These are phyloP conservation scores for Tadarida brasiliensis DNA, from an alignment of 2,797 vertebrate species.

Conservation along the genomic window DNA sequence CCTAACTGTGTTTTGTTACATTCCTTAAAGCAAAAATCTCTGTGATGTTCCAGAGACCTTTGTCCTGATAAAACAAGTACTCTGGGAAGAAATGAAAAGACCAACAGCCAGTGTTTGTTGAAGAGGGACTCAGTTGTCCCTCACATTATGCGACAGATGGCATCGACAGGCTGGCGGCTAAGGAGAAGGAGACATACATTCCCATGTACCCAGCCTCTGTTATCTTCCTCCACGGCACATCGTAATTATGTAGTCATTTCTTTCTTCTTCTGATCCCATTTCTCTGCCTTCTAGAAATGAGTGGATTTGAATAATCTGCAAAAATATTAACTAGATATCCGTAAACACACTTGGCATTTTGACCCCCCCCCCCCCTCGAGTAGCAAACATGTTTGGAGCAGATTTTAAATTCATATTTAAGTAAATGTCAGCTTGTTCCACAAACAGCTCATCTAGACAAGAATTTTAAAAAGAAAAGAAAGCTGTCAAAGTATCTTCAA, in stretches of 20 bases:
- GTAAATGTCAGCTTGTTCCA: conserved; percentile 13
- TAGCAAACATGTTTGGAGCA: conserved; percentile 25
- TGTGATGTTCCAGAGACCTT: conserved; percentile 33
- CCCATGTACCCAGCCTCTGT: not conserved
- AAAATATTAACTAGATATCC: conserved; percentile 26
- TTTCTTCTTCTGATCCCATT: not conserved
- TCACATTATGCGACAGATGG: conserved; percentile 66
- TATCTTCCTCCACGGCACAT: not conserved
- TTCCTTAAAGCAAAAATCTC: conserved; percentile 46
- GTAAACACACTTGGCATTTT: not conserved
- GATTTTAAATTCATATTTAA: conserved; percentile 68
- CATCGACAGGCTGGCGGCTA: conserved; percentile 53
- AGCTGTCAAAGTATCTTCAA: conserved; percentile 42
- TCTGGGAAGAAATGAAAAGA: conserved; percentile 71
- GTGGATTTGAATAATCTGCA: not conserved
- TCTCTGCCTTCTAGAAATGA: conserved; percentile 8
- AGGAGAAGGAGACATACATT: not conserved
- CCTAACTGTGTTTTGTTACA: not conserved
- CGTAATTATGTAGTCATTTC: not conserved
- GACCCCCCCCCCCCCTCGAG: not conserved
- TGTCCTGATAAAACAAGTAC: conserved; percentile 43
- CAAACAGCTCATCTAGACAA: conserved; percentile 44
- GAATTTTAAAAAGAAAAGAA: conserved; percentile 59
- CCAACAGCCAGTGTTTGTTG: conserved; percentile 72
- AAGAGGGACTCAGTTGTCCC: conserved; percentile 70